Evolutionary conservation across 1,140 invertebrate genomes (phyloP).

Genomic region (Amphibalanus amphitrite): DNA sequence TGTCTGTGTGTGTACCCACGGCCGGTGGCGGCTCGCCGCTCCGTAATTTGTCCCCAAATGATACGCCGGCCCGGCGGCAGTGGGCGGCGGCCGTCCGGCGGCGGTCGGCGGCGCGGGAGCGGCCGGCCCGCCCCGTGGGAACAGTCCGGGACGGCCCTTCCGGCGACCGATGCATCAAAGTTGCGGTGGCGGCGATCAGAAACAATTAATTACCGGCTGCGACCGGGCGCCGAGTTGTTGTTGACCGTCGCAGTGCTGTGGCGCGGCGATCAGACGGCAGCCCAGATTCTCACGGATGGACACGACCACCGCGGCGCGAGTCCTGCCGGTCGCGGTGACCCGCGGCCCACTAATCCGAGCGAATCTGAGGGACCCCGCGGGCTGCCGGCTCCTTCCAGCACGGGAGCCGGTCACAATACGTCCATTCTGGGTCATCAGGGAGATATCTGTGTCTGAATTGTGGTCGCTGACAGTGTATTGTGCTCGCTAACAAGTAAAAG

Average conservation of each 20-base stretch:
- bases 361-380: too few relatives aligned
- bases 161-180: constrained; percentile 10
- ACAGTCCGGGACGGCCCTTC: constrained; percentile 39
- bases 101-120: too few relatives aligned
- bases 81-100: constrained; percentile 45
- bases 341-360: too few relatives aligned
- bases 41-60: not conserved
- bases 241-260: constrained; percentile 27
- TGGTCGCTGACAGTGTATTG: constrained; percentile 28
- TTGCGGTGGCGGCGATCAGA: constrained; percentile 21
- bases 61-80: constrained; percentile 29
- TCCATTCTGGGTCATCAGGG: too few relatives aligned
- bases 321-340: too few relatives aligned
- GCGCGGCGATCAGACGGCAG: constrained; percentile 27
- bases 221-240: constrained; percentile 44
- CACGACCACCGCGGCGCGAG: too few relatives aligned
- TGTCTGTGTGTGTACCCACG: constrained; percentile 37
- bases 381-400: too few relatives aligned
- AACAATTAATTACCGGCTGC: constrained; percentile 34
- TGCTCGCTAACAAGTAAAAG: constrained; percentile 42
- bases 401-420: too few relatives aligned
- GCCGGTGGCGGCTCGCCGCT: constrained; percentile 20
- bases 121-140: constrained; percentile 36
- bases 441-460: too few relatives aligned
- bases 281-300: constrained; percentile 32